Evolutionary conservation across 2,888 invertebrate species (phyloP).

Genomic region (Oegoconia quadripuncta): DNA sequence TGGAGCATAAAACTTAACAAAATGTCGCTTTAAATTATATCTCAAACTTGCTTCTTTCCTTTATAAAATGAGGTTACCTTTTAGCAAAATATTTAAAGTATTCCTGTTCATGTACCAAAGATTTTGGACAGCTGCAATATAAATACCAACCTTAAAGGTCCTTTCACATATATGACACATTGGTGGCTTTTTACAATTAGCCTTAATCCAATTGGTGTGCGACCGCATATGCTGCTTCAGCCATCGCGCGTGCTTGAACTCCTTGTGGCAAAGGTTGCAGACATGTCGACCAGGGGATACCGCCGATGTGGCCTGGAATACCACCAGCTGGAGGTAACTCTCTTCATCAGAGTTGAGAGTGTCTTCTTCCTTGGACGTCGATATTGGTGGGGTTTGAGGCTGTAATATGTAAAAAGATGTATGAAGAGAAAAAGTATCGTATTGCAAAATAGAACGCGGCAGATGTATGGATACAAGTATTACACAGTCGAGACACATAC

Average conservation of each 20-base stretch:
- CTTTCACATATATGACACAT: slow-evolving; percentile 80
- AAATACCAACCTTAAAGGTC: slow-evolving; percentile 71
- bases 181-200: slow-evolving; percentile 82
- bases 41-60: too few relatives aligned
- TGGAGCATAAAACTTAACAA: too few relatives aligned
- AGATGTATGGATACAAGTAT: too few relatives aligned
- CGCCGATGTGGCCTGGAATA: slow-evolving; percentile 73
- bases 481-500: too few relatives aligned
- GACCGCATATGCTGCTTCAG: slow-evolving; percentile 81
- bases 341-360: slow-evolving; percentile 64
- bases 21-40: too few relatives aligned
- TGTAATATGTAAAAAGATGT: too few relatives aligned
- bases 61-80: too few relatives aligned
- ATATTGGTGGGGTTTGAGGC: background rate
- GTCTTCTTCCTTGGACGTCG: slow-evolving; percentile 43
- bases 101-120: too few relatives aligned
- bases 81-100: too few relatives aligned
- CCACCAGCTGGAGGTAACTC: slow-evolving; percentile 65
- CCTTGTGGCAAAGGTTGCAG: slow-evolving; percentile 81
- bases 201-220: slow-evolving; percentile 82
- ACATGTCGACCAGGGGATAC: slow-evolving; percentile 79
- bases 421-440: too few relatives aligned
- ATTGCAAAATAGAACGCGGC: too few relatives aligned
- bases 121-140: background rate
- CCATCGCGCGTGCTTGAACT: slow-evolving; percentile 81